Evolutionary conservation across 2,797 vertebrate species (phyloP).

Genomic region (Lophotriccus pileatus): DNA sequence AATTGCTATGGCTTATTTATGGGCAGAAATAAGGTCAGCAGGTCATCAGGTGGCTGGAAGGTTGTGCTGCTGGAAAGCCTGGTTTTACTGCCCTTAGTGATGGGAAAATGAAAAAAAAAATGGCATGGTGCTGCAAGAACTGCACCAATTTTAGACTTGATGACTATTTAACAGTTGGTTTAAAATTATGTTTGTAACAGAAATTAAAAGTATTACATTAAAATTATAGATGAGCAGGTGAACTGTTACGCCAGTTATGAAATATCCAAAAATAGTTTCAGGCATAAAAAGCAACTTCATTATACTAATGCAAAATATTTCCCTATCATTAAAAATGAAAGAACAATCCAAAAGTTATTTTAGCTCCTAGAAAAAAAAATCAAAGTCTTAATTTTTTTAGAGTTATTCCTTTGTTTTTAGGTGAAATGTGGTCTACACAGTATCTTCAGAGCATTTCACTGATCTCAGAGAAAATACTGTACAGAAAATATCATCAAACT

Average conservation of each 20-base stretch:
- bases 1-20: background rate
- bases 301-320: background rate
- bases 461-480: background rate
- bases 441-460: background rate
- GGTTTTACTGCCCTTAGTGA: background rate
- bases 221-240: background rate
- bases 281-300: background rate
- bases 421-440: background rate
- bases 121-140: background rate
- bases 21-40: background rate
- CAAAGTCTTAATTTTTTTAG: background rate
- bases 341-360: background rate
- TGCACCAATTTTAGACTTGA: accelerated
- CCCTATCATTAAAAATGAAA: background rate
- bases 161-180: background rate
- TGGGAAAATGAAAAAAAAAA: background rate
- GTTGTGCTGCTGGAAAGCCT: no score
- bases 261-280: background rate
- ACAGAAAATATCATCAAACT: background rate
- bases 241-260: background rate
- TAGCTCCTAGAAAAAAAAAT: background rate
- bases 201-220: background rate
- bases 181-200: background rate
- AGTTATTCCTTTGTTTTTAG: background rate
- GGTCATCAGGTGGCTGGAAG: background rate